Percentiles rank a stretch among this genome's conserved stretches.
phyloP scores from a whole-genome alignment of 1,140 invertebrate genomes.

The Cydia strobilella region DNA sequence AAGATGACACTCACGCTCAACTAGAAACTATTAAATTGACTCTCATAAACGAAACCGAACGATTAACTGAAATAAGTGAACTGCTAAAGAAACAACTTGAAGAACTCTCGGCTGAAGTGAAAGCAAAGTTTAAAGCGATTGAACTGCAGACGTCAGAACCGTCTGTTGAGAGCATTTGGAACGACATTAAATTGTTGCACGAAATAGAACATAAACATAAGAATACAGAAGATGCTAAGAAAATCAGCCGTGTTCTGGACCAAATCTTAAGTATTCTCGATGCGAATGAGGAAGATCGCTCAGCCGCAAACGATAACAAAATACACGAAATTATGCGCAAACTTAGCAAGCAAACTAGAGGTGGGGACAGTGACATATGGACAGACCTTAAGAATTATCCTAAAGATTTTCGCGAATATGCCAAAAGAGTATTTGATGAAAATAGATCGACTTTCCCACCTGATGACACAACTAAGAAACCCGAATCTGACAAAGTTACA shows the following conservation, averaged over 20 bases:
- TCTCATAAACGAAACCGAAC: constrained; percentile 46
- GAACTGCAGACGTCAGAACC: constrained; percentile 38
- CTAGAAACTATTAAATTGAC: constrained; percentile 35
- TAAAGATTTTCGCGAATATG: constrained; percentile 25
- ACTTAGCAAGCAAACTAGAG: constrained; percentile 22
- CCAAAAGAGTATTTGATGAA: constrained; percentile 24
- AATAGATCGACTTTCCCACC: neutral
- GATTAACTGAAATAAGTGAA: constrained; percentile 51
- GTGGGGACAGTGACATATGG: neutral
- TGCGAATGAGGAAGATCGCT: constrained; percentile 34
- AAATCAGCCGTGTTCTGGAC: constrained; percentile 50
- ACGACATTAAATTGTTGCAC: constrained; percentile 53
- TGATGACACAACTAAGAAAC: neutral
- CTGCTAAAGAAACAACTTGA: constrained; percentile 54
- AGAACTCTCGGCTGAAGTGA: constrained; percentile 49
- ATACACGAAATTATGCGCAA: constrained; percentile 45
- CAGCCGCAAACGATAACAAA: constrained; percentile 39
- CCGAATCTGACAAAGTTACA: neutral
- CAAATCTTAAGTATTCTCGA: constrained; percentile 45
- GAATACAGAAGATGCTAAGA: constrained; percentile 45
- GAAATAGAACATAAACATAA: constrained; percentile 46
- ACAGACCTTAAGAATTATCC: neutral
- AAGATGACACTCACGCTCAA: constrained; percentile 37
- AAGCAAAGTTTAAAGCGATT: constrained; percentile 41
- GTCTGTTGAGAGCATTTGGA: constrained; percentile 45